Evolutionary conservation across 1,140 invertebrate species (phyloP), one percentile per base, ranked within the genome.

Genomic region (Carcinoscorpius rotundicauda): DNA sequence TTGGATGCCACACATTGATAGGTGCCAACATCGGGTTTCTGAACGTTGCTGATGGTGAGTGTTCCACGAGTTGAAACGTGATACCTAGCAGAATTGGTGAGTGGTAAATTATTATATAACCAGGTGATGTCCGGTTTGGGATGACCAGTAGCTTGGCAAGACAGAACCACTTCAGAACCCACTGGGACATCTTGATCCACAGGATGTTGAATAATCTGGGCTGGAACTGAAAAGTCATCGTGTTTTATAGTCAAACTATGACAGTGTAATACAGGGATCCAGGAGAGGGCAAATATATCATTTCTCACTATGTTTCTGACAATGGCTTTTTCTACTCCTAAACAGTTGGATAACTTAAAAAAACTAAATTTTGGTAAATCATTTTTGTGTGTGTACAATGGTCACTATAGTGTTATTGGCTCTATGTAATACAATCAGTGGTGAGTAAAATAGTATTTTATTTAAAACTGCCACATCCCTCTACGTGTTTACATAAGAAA

Each of bases 1-100:
- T 88, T 90, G 68, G 82, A 77, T 6, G 86, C 88, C 73, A 83
- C 80, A 73, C 89, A 91, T 58, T 81, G 80, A 73, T 91, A 91
- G 49, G 78, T 75, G 51, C 87, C 88, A 65, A 82, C 80, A 74
- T 89, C 86, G 64, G 77, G 75, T 66, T 77, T 73, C 68, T 79
- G 80, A 52, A 87, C 76, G 64, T 85, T 78, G 62, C 76, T 76
- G 58, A 90, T 85, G 6, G 81, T 73, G 49, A 91, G 76, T 10
- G 81, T 82, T 9, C 87, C 87, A 65, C 84, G 82, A 4, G 70
- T 64, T 10, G 69, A 66, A 9, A 77, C 67, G 72, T 76, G 64
- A 52, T 68, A 63, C 3, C 78, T 78, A 51, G 80, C 75, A 5
- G 77, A 80, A 53, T 81, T 69, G 50, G 79, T 70, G 58, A 89